Conservation (phyloP, 1,140 invertebrate genomes). For the Lineus longissimus region DNA sequence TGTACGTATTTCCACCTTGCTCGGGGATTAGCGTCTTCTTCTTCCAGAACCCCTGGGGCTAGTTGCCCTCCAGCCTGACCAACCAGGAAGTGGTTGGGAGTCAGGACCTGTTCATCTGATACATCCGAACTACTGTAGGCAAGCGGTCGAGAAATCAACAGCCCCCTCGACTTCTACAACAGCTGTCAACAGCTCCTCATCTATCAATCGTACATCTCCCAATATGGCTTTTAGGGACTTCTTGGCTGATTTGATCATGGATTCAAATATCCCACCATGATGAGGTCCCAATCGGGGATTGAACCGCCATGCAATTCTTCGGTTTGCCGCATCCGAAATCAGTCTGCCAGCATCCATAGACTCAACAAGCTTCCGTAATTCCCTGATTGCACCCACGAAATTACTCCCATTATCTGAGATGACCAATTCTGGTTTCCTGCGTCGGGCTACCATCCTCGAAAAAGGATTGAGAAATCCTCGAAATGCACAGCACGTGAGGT, state of each 20-base stretch:
- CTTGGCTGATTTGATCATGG: constrained; percentile 10
- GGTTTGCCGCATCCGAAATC: neutral
- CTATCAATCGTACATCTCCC: neutral
- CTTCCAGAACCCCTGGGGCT: constrained; percentile 8
- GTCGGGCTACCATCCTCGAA: neutral
- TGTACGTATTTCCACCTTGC: constrained; percentile 9
- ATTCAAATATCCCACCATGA: constrained; percentile 13
- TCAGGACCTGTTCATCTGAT: neutral
- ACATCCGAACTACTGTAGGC: neutral
- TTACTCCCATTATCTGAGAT: constrained; percentile 19
- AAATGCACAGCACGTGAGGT: constrained; percentile 18
- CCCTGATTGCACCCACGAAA: constrained; percentile 13
- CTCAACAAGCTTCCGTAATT: constrained; percentile 5
- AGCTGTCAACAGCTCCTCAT: constrained; percentile 13
- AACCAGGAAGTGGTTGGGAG: constrained; percentile 7
- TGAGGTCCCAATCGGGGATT: constrained; percentile 15
- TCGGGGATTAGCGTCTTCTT: neutral
- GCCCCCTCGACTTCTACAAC: neutral
- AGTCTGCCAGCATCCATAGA: neutral
- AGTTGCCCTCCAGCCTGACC: constrained; percentile 14
- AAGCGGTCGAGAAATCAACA: constrained; percentile 11
- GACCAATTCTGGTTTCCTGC: constrained; percentile 8
- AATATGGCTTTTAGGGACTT: constrained; percentile 1
- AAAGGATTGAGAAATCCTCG: constrained; percentile 16
- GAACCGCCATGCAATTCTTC: neutral